Conservation (phyloP, 2,797 vertebrate genomes). For the Gymnopithys bicolor region DNA sequence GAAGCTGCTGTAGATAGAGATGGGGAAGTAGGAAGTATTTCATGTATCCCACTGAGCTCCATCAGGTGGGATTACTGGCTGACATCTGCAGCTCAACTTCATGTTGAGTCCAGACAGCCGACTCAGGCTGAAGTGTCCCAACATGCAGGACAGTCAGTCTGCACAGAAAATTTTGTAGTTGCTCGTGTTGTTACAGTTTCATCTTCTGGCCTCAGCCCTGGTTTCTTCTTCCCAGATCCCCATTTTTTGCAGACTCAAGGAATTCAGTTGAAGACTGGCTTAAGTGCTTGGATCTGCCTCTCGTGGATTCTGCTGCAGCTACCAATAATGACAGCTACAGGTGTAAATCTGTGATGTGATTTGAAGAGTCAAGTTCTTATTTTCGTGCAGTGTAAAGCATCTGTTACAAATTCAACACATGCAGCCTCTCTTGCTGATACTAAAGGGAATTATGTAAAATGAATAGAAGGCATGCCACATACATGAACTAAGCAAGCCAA, state of each 20-base stretch:
- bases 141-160: accelerated
- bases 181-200: neutral
- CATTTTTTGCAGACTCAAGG: neutral
- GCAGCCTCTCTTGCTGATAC: neutral
- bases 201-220: neutral
- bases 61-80: neutral
- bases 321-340: neutral
- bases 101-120: neutral
- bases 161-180: neutral
- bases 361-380: neutral
- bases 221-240: neutral
- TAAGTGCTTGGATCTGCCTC: neutral
- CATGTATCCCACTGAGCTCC: neutral
- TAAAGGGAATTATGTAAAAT: neutral
- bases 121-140: neutral
- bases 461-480: neutral
- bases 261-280: neutral
- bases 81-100: neutral
- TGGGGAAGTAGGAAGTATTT: neutral
- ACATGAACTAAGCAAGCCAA: neutral
- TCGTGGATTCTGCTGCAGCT: neutral
- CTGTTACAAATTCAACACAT: neutral
- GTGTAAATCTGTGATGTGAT: neutral
- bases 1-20: neutral
- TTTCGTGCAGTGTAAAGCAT: neutral